A percentile compares a stretch with the other conserved stretches of the same genome.
These are phyloP conservation scores for Siderastrea radians DNA, from an alignment of 92 coral and sea anemone genomes.

Conservation along the genomic window DNA sequence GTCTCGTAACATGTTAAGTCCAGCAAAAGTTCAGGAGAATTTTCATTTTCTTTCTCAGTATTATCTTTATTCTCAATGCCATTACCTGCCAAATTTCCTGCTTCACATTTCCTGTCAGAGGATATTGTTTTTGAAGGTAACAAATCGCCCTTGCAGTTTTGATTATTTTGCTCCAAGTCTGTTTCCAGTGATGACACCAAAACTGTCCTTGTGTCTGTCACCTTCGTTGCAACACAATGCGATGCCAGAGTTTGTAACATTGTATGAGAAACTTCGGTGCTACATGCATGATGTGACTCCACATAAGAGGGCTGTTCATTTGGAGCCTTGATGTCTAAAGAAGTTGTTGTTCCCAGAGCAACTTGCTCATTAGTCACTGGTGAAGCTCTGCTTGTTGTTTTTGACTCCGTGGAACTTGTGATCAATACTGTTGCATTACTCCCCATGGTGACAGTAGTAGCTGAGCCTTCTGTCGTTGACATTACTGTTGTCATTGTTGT, in stretches of 20 bases:
- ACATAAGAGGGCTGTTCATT: neutral
- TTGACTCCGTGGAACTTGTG: neutral
- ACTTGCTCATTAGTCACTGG: neutral
- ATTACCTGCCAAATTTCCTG: neutral
- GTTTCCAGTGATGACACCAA: neutral
- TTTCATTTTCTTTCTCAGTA: neutral
- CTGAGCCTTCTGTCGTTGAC: neutral
- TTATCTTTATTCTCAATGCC: neutral
- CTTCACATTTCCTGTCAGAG: slow-evolving; percentile 2
- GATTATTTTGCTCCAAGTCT: neutral
- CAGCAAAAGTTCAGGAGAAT: slow-evolving; percentile 9
- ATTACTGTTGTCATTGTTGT: neutral
- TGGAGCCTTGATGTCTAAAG: neutral
- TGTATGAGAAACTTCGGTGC: neutral
- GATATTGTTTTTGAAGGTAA: slow-evolving; percentile 10
- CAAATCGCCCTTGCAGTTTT: neutral
- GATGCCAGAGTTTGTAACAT: neutral
- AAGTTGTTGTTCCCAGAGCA: neutral
- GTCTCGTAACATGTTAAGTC: slow-evolving; percentile 54
- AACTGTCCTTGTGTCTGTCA: neutral
- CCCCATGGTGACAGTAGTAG: neutral
- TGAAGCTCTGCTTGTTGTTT: neutral
- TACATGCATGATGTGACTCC: slow-evolving; percentile 7
- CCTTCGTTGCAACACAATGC: neutral
- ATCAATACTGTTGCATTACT: slow-evolving; percentile 12